Evolutionary conservation across 35 echinoderm and acorn worm genomes (phyloP).

Genomic region (Lytechinus pictus): DNA sequence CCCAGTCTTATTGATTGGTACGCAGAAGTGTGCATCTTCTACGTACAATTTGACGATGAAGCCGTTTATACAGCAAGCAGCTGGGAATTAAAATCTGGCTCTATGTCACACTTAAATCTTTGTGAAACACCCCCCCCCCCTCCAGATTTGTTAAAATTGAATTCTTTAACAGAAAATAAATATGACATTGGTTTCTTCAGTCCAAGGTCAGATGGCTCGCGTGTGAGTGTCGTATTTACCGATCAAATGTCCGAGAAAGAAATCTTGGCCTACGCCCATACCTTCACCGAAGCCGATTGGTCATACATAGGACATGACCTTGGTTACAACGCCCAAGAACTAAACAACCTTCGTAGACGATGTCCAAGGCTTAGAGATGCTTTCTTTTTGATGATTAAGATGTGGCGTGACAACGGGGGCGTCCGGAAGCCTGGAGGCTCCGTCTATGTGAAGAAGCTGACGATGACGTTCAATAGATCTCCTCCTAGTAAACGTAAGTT

Average conservation of each 20-base stretch:
- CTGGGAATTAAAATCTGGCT: too few species aligned
- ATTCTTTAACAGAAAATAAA: not conserved
- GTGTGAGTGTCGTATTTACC: not conserved
- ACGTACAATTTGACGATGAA: too few species aligned
- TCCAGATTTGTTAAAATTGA: too few species aligned
- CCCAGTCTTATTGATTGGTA: too few species aligned
- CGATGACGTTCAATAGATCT: not conserved
- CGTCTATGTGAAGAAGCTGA: not conserved
- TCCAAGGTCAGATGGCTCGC: not conserved
- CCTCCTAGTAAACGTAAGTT: not conserved
- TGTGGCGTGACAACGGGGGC: not conserved
- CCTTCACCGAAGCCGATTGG: not conserved
- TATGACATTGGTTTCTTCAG: not conserved
- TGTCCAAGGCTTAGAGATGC: not conserved
- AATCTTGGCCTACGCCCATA: not conserved
- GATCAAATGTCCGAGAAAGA: not conserved
- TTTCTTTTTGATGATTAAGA: not conserved
- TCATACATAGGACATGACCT: not conserved
- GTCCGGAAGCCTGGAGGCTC: not conserved
- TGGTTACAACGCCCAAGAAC: not conserved
- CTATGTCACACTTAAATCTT: too few species aligned
- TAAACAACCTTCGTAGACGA: not conserved
- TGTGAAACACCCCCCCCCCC: too few species aligned
- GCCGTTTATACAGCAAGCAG: too few species aligned
- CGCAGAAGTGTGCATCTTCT: too few species aligned